Conservation (phyloP, 1,140 invertebrate genomes). For the Adelges cooleyi region DNA sequence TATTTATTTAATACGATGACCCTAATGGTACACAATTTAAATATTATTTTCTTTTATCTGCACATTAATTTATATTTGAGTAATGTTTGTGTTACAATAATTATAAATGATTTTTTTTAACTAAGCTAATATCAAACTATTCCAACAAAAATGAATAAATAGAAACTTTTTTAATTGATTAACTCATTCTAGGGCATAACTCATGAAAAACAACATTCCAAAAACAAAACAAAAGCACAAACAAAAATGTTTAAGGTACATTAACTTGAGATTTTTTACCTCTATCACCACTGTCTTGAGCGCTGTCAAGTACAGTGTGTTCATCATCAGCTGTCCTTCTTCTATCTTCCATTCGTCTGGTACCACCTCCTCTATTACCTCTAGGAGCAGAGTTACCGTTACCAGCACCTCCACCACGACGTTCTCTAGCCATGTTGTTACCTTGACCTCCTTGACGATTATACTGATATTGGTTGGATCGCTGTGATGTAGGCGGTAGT, state of each 20-base stretch:
- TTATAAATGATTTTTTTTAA: too few species aligned
- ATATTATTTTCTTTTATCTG: too few species aligned
- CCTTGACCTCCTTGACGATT: conserved; percentile 9
- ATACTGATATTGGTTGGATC: conserved; percentile 6
- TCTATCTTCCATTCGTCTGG: conserved; percentile 27
- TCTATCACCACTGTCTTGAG: conserved; percentile 33
- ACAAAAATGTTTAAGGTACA: not conserved
- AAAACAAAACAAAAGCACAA: conserved; percentile 21
- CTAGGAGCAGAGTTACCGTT: conserved; percentile 11
- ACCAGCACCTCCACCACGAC: not conserved
- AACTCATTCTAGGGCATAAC: too few species aligned
- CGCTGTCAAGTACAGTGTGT: conserved; percentile 31
- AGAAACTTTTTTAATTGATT: too few species aligned
- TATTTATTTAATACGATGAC: too few species aligned
- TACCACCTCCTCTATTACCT: conserved; percentile 22
- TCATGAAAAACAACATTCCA: too few species aligned
- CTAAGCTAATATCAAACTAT: too few species aligned
- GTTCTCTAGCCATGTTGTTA: conserved; percentile 18
- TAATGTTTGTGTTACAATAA: too few species aligned
- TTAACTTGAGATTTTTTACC: conserved; percentile 20
- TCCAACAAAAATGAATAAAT: too few species aligned
- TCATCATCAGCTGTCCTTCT: conserved; percentile 31
- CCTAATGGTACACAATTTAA: too few species aligned
- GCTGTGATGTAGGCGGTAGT: conserved; percentile 29
- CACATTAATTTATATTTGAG: too few species aligned